A percentile compares a stretch with the other conserved stretches of the same genome.
Conservation (phyloP, 2,888 invertebrate species). For the Scelioninae gen. 1 region DNA sequence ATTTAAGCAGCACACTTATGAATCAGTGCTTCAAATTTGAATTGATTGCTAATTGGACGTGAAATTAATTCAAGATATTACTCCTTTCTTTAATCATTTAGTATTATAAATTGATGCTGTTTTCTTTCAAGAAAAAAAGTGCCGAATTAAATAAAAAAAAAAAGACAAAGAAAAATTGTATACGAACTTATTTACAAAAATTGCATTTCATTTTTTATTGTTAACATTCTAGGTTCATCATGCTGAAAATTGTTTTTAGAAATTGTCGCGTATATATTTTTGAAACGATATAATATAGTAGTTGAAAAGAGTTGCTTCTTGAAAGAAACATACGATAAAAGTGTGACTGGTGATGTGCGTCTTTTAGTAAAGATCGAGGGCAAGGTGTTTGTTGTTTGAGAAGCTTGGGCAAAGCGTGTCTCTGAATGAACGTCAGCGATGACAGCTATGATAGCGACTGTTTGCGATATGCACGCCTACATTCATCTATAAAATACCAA, state of each 20-base stretch:
- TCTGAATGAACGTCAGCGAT: slow-evolving; percentile 64
- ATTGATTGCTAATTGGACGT: slow-evolving; percentile 10
- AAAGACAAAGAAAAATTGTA: no score
- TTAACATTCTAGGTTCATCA: no score
- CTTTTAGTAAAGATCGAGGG: slow-evolving; percentile 63
- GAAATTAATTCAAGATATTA: background rate
- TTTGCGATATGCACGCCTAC: slow-evolving; percentile 70
- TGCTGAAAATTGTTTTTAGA: no score
- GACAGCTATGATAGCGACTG: slow-evolving; percentile 73
- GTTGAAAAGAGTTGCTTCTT: slow-evolving; percentile 34
- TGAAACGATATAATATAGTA: background rate
- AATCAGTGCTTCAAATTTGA: slow-evolving; percentile 1
- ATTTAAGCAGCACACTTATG: background rate
- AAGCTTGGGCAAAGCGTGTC: slow-evolving; percentile 37
- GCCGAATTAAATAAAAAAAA: no score
- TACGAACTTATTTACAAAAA: no score
- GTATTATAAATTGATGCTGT: background rate
- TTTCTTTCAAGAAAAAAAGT: background rate
- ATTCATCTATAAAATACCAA: slow-evolving; percentile 75
- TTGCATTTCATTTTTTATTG: no score
- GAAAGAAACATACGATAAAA: slow-evolving; percentile 42
- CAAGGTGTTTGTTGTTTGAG: slow-evolving; percentile 57
- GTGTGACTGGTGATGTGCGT: slow-evolving; percentile 26
- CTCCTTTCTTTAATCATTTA: background rate
- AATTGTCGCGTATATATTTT: background rate